Percentiles rank a stretch among this genome's conserved stretches.
Conservation (phyloP, 2,888 invertebrate genomes). For the Apamea monoglypha region DNA sequence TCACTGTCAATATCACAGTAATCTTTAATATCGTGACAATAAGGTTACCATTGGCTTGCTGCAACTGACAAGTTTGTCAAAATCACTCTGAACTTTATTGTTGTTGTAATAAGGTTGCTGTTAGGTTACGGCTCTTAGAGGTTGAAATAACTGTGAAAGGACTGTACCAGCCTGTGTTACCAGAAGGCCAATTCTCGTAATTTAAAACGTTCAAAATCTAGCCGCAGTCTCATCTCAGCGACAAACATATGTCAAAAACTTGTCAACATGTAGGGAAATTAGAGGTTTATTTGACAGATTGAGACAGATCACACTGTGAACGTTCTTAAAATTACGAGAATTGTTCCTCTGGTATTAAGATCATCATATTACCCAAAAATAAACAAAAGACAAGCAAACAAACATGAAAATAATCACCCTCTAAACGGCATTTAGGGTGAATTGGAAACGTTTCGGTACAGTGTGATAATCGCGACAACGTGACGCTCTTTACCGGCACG, state of each 20-base stretch:
- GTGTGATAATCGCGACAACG: conserved; percentile 76
- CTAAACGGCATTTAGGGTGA: conserved; percentile 60
- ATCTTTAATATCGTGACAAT: not conserved
- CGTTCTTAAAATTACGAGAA: no score
- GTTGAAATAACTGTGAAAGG: not conserved
- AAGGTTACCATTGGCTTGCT: not conserved
- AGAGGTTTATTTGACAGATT: no score
- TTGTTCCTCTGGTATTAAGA: conserved; percentile 18
- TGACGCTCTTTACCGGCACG: conserved; percentile 77
- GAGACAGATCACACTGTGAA: no score
- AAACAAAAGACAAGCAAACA: conserved; percentile 39
- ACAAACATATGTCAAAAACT: no score
- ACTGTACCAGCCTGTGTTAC: not conserved
- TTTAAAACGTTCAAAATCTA: no score
- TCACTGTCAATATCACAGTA: not conserved
- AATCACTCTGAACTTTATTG: not conserved
- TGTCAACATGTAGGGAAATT: no score
- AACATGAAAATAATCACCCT: conserved; percentile 60
- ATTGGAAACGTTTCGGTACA: conserved; percentile 61
- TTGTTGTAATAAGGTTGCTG: not conserved
- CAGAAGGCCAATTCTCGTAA: no score
- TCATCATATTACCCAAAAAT: conserved; percentile 24
- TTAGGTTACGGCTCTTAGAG: not conserved
- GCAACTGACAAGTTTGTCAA: not conserved
- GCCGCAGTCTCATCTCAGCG: no score